Evolutionary conservation across 2,888 invertebrate genomes (phyloP).

Genomic region (Eilema griseolum): DNA sequence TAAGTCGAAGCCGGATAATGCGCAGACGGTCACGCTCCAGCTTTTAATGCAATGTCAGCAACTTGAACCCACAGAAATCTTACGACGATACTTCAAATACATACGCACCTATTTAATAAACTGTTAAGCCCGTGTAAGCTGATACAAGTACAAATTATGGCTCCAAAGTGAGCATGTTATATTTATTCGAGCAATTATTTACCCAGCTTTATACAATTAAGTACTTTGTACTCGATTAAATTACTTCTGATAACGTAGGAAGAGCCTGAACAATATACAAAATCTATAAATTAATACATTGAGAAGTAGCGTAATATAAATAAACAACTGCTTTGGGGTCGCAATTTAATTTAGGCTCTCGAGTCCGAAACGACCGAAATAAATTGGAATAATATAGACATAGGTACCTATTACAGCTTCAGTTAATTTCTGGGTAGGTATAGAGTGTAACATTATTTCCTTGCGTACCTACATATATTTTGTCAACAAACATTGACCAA

Average conservation of each 20-base stretch:
- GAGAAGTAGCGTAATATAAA: slow-evolving; percentile 49
- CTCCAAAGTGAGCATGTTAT: slow-evolving; percentile 30
- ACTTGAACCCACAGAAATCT: slow-evolving; percentile 41
- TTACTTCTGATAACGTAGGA: slow-evolving; percentile 42
- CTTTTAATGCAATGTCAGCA: slow-evolving; percentile 79
- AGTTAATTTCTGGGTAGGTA: slow-evolving; percentile 42
- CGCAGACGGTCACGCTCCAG: slow-evolving; percentile 79
- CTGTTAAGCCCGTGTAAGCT: slow-evolving; percentile 41
- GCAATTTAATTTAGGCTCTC: slow-evolving; percentile 53
- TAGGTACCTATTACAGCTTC: slow-evolving; percentile 45
- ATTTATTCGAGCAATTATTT: slow-evolving; percentile 39
- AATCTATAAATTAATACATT: slow-evolving; percentile 47
- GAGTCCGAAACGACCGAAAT: slow-evolving; percentile 54
- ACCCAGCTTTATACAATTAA: slow-evolving; percentile 27
- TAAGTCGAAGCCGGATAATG: slow-evolving; percentile 76
- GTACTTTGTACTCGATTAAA: slow-evolving; percentile 37
- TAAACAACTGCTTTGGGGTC: slow-evolving; percentile 54
- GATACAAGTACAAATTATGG: slow-evolving; percentile 45
- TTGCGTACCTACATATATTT: slow-evolving; percentile 20
- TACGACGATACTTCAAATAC: slow-evolving; percentile 34
- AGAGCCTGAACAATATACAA: slow-evolving; percentile 36
- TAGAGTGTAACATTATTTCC: slow-evolving; percentile 37
- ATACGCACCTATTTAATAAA: slow-evolving; percentile 43
- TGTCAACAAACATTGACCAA: slow-evolving; percentile 41
- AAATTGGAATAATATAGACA: slow-evolving; percentile 50